Evolutionary conservation across 2,888 invertebrate genomes (phyloP), one percentile per base, ranked within the genome.

Genomic region (Brenthis hecate): DNA sequence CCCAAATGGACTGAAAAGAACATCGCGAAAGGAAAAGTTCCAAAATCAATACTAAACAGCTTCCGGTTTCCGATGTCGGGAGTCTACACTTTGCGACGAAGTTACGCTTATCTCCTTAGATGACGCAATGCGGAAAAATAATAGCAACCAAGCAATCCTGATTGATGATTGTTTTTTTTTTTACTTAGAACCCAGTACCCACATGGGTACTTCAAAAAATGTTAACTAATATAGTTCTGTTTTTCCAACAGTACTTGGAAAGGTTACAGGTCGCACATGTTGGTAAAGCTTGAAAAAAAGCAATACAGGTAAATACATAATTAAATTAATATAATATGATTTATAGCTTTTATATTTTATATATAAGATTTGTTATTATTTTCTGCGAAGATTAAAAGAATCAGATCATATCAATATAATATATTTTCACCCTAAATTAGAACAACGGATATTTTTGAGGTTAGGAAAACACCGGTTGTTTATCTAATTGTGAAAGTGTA

Each of bases 401-500:
- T 67, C 56, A 69, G 65, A 65, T 4, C 69, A 69, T 28, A 50
- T 36, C 28, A 61, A 58, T 61, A 63, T 60, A 67, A 64, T 65
- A 58, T 16, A 43, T 43, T 43, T 57, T 48, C 61, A 53, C 66
- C 54, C 54, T 32, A 67, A 62, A 62, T 66, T 66, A 48, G 57
- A 58, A 60, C 54, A 57, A 62, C n/a, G 54, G 54, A 63, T 73
- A 71, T 84, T 43, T 36, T 85, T 82, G 79, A 87, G 89, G 89
- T 89, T 90, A 89, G 79, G 74, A 85, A 83, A 85, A 80, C 74
- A 75, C 76, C 82, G 83, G 84, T 71, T 75, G 65, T 75, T 76
- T 62, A 71, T 71, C 75, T 74, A 74, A 75, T 73, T 75, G 79
- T 75, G 76, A 79, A 80, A 82, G 77, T 79, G 77, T 76, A 73